These are phyloP conservation scores for Uropsilus gracilis DNA, from an alignment of 2,113 vertebrate species.

Conservation along the genomic window DNA sequence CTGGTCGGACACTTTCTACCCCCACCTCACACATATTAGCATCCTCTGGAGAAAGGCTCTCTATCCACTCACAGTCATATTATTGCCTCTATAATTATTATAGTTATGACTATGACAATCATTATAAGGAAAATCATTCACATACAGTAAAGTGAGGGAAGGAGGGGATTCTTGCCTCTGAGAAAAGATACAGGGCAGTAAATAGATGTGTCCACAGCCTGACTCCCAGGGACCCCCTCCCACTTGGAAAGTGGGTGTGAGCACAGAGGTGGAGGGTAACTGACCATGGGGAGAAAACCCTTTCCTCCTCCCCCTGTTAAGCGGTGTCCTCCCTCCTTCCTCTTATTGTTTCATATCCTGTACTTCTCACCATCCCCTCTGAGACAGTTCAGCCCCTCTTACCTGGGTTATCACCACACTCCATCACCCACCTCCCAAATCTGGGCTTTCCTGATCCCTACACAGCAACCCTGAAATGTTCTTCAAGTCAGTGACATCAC, in stretches of 20 bases:
- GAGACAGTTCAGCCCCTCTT: neutral
- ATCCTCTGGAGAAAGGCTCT: conserved; percentile 42
- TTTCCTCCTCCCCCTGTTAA: neutral
- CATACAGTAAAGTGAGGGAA: neutral
- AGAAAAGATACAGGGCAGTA: neutral
- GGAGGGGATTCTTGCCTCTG: neutral
- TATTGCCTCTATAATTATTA: conserved; percentile 63
- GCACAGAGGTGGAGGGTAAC: no score
- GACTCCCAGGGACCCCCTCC: neutral
- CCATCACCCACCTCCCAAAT: neutral
- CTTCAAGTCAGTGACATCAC: neutral
- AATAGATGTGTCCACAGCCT: neutral
- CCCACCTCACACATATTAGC: conserved; percentile 6
- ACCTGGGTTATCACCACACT: neutral
- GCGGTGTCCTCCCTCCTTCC: neutral
- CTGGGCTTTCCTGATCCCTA: neutral
- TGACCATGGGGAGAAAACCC: neutral
- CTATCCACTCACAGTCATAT: conserved; percentile 22
- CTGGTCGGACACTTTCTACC: neutral
- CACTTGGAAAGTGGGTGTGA: rapidly evolving
- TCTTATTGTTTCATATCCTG: neutral
- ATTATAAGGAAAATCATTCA: conserved; percentile 48
- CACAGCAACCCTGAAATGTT: neutral
- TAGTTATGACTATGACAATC: conserved; percentile 63
- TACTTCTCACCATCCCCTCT: neutral